phyloP scores from a whole-genome alignment of 1,140 invertebrate genomes.

The Aphelinus certus region DNA sequence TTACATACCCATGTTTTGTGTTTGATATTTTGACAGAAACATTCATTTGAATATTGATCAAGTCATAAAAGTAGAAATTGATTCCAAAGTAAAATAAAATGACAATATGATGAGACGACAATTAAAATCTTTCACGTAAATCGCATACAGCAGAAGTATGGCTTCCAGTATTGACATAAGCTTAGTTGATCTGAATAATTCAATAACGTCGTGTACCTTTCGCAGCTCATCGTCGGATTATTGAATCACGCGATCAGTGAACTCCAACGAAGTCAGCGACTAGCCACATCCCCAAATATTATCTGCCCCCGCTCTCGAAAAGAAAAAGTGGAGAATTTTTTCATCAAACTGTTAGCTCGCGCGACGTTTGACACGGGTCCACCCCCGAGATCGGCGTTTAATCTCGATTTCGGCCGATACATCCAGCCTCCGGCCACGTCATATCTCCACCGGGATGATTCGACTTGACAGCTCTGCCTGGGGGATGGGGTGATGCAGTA shows the following conservation, averaged over 20 bases:
- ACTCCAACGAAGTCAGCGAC: neutral
- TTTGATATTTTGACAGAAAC: too few species aligned
- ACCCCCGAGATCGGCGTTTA: constrained; percentile 27
- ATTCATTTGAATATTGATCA: too few species aligned
- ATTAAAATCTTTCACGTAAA: too few species aligned
- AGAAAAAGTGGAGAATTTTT: constrained; percentile 17
- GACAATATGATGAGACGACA: too few species aligned
- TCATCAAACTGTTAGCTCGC: constrained; percentile 24
- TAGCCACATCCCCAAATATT: constrained; percentile 19
- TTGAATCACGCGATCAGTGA: constrained; percentile 24
- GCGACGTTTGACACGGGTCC: constrained; percentile 4
- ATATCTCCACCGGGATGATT: constrained; percentile 10
- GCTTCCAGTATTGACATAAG: too few species aligned
- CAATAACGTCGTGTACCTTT: constrained; percentile 17
- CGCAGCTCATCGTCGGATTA: neutral
- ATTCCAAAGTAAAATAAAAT: too few species aligned
- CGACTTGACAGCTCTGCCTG: constrained; percentile 19
- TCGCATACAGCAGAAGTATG: too few species aligned
- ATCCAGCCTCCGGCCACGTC: neutral
- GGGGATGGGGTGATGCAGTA: too few species aligned
- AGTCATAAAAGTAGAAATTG: too few species aligned
- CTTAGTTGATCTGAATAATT: constrained; percentile 8
- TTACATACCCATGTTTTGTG: too few species aligned
- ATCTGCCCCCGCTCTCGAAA: constrained; percentile 13
- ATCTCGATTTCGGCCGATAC: constrained; percentile 35